These are phyloP conservation scores for Numenius phaeopus DNA, from an alignment of 2,797 vertebrate species.

Conservation along the genomic window DNA sequence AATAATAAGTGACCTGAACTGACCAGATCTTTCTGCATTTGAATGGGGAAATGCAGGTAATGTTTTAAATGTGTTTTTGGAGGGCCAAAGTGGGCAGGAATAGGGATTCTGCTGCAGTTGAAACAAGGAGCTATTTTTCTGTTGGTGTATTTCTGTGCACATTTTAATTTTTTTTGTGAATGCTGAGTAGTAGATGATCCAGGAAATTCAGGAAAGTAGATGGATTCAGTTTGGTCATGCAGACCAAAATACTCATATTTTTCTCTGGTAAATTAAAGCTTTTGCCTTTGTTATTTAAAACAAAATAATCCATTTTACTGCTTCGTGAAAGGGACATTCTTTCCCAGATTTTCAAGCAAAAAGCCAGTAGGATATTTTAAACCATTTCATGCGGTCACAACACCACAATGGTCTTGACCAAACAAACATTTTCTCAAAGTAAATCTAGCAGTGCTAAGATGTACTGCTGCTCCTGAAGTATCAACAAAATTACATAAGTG, in stretches of 20 bases:
- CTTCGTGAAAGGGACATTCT: neutral
- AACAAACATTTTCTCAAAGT: neutral
- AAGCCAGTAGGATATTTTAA: neutral
- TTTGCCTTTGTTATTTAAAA: conserved; percentile 28
- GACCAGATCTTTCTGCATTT: neutral
- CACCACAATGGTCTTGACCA: neutral
- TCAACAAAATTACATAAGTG: conserved; percentile 54
- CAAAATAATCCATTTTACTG: neutral
- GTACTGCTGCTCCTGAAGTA: conserved; percentile 27
- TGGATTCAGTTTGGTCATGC: neutral
- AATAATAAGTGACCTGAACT: neutral
- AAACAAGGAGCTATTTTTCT: neutral
- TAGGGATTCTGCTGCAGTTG: neutral
- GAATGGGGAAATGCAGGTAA: neutral
- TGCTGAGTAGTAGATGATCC: neutral
- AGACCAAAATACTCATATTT: neutral
- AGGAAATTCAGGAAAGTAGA: neutral
- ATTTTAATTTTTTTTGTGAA: neutral
- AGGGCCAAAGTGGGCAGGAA: neutral
- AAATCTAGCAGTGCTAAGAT: conserved; percentile 11
- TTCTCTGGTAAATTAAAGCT: neutral
- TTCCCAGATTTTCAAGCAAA: neutral
- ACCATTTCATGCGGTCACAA: neutral
- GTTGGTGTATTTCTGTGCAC: neutral
- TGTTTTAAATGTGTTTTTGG: neutral